Percentiles rank a stretch among this genome's conserved stretches.
phyloP scores from a whole-genome alignment of 2,113 vertebrate genomes.

The Odocoileus virginianus region DNA sequence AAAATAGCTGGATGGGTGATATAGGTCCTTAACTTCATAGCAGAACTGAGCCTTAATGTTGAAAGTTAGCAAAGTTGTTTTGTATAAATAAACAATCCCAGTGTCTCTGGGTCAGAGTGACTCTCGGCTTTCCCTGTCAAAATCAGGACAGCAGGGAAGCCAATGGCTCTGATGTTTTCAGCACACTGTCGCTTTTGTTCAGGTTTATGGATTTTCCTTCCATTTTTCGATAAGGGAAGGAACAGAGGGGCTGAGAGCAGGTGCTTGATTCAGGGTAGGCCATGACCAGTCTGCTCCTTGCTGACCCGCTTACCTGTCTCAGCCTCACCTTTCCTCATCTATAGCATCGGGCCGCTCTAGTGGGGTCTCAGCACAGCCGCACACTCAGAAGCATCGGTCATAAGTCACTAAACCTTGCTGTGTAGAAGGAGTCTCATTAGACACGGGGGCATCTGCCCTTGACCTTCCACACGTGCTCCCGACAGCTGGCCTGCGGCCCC shows the following conservation, averaged over 20 bases:
- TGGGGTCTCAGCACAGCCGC: neutral
- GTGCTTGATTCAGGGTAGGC: neutral
- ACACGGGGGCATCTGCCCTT: neutral
- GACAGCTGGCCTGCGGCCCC: rapidly evolving
- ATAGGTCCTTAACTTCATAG: rapidly evolving
- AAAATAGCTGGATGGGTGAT: rapidly evolving
- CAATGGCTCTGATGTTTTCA: rapidly evolving
- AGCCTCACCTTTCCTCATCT: neutral
- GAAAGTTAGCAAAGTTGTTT: rapidly evolving
- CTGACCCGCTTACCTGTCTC: too few species aligned
- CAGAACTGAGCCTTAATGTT: rapidly evolving
- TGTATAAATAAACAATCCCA: rapidly evolving
- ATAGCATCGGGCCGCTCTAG: rapidly evolving
- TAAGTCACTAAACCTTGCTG: too few species aligned
- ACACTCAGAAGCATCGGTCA: rapidly evolving
- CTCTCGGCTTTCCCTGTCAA: rapidly evolving
- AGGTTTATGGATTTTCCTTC: too few species aligned
- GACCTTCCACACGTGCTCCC: neutral
- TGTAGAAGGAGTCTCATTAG: neutral
- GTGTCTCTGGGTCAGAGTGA: neutral
- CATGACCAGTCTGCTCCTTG: neutral
- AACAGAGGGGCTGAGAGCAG: too few species aligned
- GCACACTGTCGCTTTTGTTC: too few species aligned
- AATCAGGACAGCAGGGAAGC: neutral
- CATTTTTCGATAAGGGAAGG: neutral